phyloP scores from a whole-genome alignment of 2,113 vertebrate species.

The Amblyopsis rosae region DNA sequence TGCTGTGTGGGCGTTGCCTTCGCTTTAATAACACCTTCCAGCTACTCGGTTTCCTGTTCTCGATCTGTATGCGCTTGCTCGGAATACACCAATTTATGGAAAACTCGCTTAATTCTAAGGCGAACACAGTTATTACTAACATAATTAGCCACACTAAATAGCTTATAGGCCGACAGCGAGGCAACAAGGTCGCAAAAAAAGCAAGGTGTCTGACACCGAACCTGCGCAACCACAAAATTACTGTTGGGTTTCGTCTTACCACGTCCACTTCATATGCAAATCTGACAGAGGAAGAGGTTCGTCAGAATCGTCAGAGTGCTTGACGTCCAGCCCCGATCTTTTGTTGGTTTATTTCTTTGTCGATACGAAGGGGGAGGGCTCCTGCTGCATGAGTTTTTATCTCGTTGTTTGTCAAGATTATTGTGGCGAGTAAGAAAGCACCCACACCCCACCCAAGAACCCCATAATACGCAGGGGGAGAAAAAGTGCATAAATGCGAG shows the following conservation, averaged over 20 bases:
- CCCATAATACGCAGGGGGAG: too few species aligned
- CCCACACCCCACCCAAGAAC: not conserved
- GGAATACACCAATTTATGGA: too few species aligned
- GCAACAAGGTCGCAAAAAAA: not conserved
- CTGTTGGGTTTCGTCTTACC: conserved; percentile 59
- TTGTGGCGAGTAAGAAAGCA: conserved; percentile 2
- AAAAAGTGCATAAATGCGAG: too few species aligned
- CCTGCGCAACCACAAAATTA: conserved; percentile 3
- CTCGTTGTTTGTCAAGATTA: conserved; percentile 54
- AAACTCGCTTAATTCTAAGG: too few species aligned
- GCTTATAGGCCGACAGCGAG: not conserved
- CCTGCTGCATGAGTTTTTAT: conserved; percentile 32
- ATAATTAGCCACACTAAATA: too few species aligned
- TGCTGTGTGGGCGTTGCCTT: conserved; percentile 64
- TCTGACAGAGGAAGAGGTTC: conserved; percentile 55
- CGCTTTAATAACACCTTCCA: not conserved
- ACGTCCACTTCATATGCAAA: conserved; percentile 77
- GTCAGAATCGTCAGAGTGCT: conserved; percentile 53
- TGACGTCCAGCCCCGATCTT: conserved; percentile 74
- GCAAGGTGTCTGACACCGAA: not conserved
- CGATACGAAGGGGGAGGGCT: conserved; percentile 25
- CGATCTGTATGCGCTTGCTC: conserved; percentile 8
- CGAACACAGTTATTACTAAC: too few species aligned
- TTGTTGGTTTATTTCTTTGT: conserved; percentile 80
- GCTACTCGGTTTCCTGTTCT: conserved; percentile 52